Evolutionary conservation across 2,888 invertebrate species (phyloP).

Genomic region (Acleris holmiana): DNA sequence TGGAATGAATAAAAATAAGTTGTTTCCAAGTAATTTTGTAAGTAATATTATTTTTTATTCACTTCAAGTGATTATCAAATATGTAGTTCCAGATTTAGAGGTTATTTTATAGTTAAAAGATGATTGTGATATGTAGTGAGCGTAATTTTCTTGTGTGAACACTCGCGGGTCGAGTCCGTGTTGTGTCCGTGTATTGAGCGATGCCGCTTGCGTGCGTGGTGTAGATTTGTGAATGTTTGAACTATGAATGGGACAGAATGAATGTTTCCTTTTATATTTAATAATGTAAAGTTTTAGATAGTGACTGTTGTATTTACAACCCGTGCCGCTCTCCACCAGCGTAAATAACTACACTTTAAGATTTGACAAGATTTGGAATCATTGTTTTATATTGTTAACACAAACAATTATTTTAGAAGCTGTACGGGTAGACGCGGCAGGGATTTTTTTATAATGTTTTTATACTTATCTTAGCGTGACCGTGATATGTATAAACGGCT

Average conservation of each 20-base stretch:
- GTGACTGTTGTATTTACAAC: too few relatives aligned
- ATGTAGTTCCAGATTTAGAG: conserved; percentile 7
- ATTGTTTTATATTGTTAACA: too few relatives aligned
- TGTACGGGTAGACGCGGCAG: too few relatives aligned
- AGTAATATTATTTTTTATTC: neutral
- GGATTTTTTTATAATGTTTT: neutral
- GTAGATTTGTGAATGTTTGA: too few relatives aligned
- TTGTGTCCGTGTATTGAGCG: neutral
- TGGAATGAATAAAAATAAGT: too few relatives aligned
- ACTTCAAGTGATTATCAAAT: neutral
- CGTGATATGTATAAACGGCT: conserved; percentile 10
- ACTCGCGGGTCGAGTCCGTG: conserved; percentile 29
- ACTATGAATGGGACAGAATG: neutral
- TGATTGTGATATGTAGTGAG: conserved; percentile 29
- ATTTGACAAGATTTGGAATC: too few relatives aligned
- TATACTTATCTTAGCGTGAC: conserved; percentile 11
- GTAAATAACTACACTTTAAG: too few relatives aligned
- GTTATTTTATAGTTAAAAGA: conserved; percentile 16
- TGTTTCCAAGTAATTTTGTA: neutral
- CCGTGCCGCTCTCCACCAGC: too few relatives aligned
- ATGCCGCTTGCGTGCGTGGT: neutral
- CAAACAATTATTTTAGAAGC: too few relatives aligned
- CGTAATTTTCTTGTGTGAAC: conserved; percentile 11
- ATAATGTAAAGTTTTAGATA: neutral
- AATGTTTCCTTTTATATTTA: neutral